phyloP scores from a whole-genome alignment of 2,888 invertebrate genomes.

The Ectropis crepuscularia region DNA sequence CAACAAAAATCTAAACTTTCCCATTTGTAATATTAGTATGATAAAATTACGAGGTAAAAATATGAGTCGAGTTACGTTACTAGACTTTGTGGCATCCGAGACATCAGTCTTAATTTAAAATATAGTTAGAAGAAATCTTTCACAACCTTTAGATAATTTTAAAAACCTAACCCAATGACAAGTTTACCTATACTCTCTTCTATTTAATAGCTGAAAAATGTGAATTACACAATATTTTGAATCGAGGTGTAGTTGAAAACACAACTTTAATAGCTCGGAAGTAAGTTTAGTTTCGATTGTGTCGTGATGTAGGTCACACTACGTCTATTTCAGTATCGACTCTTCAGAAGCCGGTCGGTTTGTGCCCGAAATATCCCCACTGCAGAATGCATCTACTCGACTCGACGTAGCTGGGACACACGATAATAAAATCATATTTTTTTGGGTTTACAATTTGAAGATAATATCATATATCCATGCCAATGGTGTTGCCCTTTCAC shows the following conservation, averaged over 20 bases:
- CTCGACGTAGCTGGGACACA: slow-evolving; percentile 46
- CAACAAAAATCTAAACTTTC: too few relatives aligned
- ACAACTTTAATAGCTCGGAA: slow-evolving; percentile 37
- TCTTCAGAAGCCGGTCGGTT: slow-evolving; percentile 67
- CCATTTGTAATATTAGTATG: too few relatives aligned
- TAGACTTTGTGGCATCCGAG: background rate
- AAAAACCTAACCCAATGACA: slow-evolving; percentile 22
- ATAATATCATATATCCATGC: background rate
- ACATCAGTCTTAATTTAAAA: slow-evolving; percentile 1
- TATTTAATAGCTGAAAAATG: slow-evolving; percentile 31
- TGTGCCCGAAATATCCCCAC: slow-evolving; percentile 71
- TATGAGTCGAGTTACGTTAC: too few relatives aligned
- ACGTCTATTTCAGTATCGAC: slow-evolving; percentile 73
- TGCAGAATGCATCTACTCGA: slow-evolving; percentile 73
- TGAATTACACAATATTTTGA: slow-evolving; percentile 35
- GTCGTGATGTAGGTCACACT: slow-evolving; percentile 72
- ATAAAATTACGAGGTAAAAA: too few relatives aligned
- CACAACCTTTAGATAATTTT: background rate
- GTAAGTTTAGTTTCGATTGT: slow-evolving; percentile 51
- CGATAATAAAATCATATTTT: slow-evolving; percentile 40
- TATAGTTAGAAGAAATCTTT: slow-evolving; percentile 2
- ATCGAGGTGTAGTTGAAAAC: slow-evolving; percentile 28
- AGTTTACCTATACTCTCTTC: slow-evolving; percentile 22
- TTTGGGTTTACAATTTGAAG: background rate
- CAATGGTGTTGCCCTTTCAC: too few relatives aligned